Evolutionary conservation across 2,888 invertebrate species (phyloP), one percentile per base, ranked within the genome.

Genomic region (Crematogaster levior): DNA sequence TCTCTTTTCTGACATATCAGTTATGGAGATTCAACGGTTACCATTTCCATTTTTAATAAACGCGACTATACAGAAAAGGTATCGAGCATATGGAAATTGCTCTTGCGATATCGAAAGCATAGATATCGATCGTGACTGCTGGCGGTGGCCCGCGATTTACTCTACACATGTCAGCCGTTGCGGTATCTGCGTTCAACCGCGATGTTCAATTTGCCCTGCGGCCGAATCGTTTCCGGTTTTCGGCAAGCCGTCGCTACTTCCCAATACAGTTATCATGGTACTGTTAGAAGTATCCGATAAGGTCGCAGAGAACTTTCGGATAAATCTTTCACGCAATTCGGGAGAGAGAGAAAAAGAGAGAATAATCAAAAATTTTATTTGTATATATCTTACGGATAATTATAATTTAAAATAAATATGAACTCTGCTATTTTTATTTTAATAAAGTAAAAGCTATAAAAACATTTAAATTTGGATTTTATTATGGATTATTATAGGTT

Each of bases 141-240:
- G 40, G n/a, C 65, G 46, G 21, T 37, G 34, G 21, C 30, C 24
- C 27, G 58, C 53, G 83, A 83, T 80, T 83, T 72, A 53, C 60
- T 77, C 75, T 51, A 61, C 68, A 56, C 80, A 75, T 68, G 81
- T 86, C 86, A 73, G 60, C 79, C 77, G 72, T 60, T 63, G 72
- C 75, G 79, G 74, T 15, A 34, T 34, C 51, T 70, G 79, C 70
- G 90, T 85, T 84, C 83, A 86, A 91, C 89, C 92, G 60, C 88
- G 82, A 87, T 86, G 89, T 91, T 89, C 91, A 92, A 91, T 91
- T 91, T 89, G 87, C 86, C 83, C 81, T 83, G 87, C 68, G 90
- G 88, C 83, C 81, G 70, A 34, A 61, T 85, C 83, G 83, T 86
- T 89, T 92, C 87, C 90, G 82, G 84, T 75, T 84, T 66, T 60